phyloP scores from a whole-genome alignment of 2,797 vertebrate genomes.

The Benthosema pterotum region DNA sequence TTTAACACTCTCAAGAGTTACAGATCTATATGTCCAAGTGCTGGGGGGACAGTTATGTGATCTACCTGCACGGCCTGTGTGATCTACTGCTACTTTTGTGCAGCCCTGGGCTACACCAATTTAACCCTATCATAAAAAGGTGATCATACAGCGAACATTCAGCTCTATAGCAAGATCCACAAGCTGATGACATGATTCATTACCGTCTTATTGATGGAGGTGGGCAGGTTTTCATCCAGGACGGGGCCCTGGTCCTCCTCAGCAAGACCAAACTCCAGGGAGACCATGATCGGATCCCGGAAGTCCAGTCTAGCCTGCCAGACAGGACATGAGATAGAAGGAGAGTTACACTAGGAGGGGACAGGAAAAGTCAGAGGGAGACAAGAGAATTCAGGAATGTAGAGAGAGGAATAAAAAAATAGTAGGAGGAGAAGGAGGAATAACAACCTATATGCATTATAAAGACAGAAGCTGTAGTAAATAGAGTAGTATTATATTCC shows the following conservation, averaged over 20 bases:
- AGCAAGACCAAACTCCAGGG: slow-evolving; percentile 87
- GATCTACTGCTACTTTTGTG: too few relatives aligned
- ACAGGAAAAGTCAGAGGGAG: neutral
- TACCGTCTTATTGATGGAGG: slow-evolving; percentile 88
- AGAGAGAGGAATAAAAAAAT: neutral
- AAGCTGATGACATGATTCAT: slow-evolving; percentile 25
- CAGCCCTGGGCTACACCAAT: too few relatives aligned
- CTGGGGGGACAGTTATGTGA: too few relatives aligned
- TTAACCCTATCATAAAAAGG: too few relatives aligned
- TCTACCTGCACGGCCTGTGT: too few relatives aligned
- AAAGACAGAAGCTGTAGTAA: neutral
- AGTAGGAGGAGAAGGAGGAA: neutral
- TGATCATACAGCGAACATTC: too few relatives aligned
- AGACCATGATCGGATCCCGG: slow-evolving; percentile 89
- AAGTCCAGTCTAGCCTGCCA: slow-evolving; percentile 90
- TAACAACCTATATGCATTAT: neutral
- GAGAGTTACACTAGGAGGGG: neutral
- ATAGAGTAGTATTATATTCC: neutral
- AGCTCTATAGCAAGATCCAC: too few relatives aligned
- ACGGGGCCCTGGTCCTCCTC: slow-evolving; percentile 89
- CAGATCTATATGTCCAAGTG: too few relatives aligned
- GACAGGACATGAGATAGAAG: slow-evolving; percentile 9
- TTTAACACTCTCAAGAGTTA: too few relatives aligned
- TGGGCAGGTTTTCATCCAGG: slow-evolving; percentile 87
- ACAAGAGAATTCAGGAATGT: neutral